Evolutionary conservation across 2,888 invertebrate species (phyloP).

Genomic region (Aplocera efformata): DNA sequence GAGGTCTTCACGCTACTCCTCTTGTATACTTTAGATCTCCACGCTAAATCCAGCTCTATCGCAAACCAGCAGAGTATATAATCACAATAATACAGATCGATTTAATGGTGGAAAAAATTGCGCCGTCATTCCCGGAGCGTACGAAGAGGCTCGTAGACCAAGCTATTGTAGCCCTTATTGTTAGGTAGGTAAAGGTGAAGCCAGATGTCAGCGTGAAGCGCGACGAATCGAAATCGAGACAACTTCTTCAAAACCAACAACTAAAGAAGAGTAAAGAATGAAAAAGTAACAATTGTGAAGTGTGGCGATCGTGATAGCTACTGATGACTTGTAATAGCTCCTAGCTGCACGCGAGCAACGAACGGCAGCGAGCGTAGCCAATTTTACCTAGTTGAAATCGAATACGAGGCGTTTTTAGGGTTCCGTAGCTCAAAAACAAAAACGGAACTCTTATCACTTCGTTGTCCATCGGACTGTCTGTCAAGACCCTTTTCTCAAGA

Average conservation of each 20-base stretch:
- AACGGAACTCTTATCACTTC: no score
- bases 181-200: constrained; percentile 16
- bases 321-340: constrained; percentile 15
- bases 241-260: constrained; percentile 75
- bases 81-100: neutral
- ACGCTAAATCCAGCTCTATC: constrained; percentile 24
- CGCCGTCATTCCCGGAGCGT: constrained; percentile 56
- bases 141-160: no score
- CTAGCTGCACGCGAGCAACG: constrained; percentile 3
- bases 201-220: constrained; percentile 46
- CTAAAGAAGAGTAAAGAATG: constrained; percentile 40
- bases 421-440: no score
- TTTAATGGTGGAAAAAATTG: constrained; percentile 64
- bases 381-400: no score
- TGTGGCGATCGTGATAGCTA: constrained; percentile 11
- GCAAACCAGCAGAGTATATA: neutral
- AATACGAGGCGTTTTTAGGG: no score
- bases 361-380: no score
- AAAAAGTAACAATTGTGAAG: constrained; percentile 7
- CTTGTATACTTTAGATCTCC: constrained; percentile 41
- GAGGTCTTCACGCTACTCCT: constrained; percentile 54
- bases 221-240: constrained; percentile 71
- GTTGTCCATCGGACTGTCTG: no score
- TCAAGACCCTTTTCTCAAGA: no score
- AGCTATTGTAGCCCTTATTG: no score